These are phyloP conservation scores for Cyclura pinguis DNA, from an alignment of 2,797 vertebrate species.

Conservation along the genomic window DNA sequence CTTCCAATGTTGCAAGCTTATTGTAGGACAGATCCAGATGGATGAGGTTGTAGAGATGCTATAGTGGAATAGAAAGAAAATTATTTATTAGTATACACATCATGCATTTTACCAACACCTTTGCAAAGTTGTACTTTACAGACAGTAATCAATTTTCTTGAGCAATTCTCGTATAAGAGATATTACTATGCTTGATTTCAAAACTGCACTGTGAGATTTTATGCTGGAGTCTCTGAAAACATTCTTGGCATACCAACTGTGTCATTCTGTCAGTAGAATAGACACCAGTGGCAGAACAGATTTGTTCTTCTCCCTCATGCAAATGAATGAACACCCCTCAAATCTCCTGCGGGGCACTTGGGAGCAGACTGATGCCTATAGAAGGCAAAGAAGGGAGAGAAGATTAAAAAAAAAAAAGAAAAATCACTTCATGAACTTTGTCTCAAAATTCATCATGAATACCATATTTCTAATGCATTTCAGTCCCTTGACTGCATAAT, in stretches of 20 bases:
- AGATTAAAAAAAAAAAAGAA: not conserved
- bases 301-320: not conserved
- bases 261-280: not conserved
- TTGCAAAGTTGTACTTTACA: not conserved
- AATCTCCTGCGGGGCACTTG: not conserved
- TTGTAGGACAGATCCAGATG: conserved; percentile 97
- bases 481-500: not conserved
- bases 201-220: not conserved
- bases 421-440: not conserved
- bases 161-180: not conserved
- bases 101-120: not conserved
- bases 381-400: too few species aligned
- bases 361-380: not conserved
- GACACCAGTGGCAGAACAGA: not conserved
- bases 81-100: conserved; percentile 2
- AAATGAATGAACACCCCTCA: not conserved
- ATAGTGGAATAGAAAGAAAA: conserved; percentile 34
- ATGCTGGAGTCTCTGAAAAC: not conserved
- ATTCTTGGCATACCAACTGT: not conserved
- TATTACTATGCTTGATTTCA: not conserved
- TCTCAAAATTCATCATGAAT: not conserved
- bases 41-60: conserved; percentile 97
- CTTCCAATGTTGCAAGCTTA: conserved; percentile 87
- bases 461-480: not conserved
- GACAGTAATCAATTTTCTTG: not conserved